Conservation (phyloP, 2,797 vertebrate species). For the Vultur gryphus region DNA sequence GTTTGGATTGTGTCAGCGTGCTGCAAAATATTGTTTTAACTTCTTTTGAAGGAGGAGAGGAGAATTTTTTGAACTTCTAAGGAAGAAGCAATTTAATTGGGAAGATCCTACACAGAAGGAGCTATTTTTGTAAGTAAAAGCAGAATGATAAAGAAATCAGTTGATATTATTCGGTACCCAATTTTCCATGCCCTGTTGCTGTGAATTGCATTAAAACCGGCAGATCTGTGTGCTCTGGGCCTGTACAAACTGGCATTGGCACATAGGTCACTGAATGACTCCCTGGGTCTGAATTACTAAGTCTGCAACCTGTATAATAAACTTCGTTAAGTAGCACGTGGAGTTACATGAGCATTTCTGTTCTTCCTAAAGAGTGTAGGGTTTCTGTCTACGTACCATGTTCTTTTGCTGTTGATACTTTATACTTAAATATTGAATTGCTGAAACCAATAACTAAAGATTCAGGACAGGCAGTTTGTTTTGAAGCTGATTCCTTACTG, state of each 20-base stretch:
- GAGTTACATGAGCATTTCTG: not conserved
- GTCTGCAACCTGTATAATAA: not conserved
- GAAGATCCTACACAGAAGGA: slow-evolving; percentile 90
- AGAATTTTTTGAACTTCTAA: slow-evolving; percentile 94
- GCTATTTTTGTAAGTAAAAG: slow-evolving; percentile 84
- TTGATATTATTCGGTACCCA: not conserved
- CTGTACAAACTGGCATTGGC: not conserved
- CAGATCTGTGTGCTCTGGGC: not conserved
- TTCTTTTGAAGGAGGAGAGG: slow-evolving; percentile 84
- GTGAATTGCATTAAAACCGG: not conserved
- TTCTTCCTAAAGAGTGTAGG: not conserved
- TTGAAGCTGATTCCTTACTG: not conserved
- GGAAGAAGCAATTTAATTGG: slow-evolving; percentile 89
- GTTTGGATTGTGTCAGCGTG: not conserved
- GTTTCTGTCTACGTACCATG: not conserved
- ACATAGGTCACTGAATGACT: not conserved
- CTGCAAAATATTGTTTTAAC: not conserved
- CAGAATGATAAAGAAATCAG: not conserved
- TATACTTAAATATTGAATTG: not conserved
- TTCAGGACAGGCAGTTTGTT: not conserved
- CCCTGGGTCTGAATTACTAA: not conserved
- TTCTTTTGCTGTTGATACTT: not conserved
- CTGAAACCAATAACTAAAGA: not conserved
- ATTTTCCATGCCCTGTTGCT: not conserved
- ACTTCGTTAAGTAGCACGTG: not conserved